Conservation (phyloP, 1,140 invertebrate species). For the Rhyzopertha dominica region DNA sequence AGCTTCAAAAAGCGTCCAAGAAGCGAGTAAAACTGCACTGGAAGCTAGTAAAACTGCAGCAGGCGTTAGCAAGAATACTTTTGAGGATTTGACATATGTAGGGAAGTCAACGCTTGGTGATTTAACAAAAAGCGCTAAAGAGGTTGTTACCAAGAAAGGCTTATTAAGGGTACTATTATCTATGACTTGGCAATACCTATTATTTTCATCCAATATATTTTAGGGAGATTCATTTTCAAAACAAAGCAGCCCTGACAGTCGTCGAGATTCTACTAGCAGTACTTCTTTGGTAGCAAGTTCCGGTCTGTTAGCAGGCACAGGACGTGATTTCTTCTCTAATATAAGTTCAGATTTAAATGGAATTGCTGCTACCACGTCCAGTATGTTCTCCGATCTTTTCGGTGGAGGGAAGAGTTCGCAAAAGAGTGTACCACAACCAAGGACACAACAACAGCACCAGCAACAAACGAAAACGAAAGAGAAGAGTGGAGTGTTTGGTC, state of each 20-base stretch:
- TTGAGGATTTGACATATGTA: constrained; percentile 83
- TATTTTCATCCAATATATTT: constrained; percentile 3
- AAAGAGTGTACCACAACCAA: constrained; percentile 24
- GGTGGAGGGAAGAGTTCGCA: constrained; percentile 54
- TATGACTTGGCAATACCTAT: no score
- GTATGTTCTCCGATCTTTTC: constrained; percentile 88
- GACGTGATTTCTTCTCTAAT: constrained; percentile 82
- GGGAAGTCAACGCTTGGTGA: constrained; percentile 81
- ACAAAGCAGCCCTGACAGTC: constrained; percentile 18
- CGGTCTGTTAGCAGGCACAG: constrained; percentile 48
- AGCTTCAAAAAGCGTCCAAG: constrained; percentile 74
- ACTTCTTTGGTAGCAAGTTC: constrained; percentile 48
- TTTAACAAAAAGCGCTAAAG: constrained; percentile 86
- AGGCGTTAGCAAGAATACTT: constrained; percentile 79
- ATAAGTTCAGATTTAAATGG: constrained; percentile 86
- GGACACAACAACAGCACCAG: constrained; percentile 25
- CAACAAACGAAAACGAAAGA: constrained; percentile 53
- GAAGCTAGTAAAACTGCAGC: constrained; percentile 84
- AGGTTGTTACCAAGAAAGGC: constrained; percentile 79
- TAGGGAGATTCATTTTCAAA: constrained; percentile 39
- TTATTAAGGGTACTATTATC: constrained; percentile 67
- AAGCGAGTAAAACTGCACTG: constrained; percentile 74
- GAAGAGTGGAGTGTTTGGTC: constrained; percentile 56
- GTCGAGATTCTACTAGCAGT: constrained; percentile 43
- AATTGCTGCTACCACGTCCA: constrained; percentile 81